Conservation (phyloP, 2,797 vertebrate species). For the Syndactyla subalaris region DNA sequence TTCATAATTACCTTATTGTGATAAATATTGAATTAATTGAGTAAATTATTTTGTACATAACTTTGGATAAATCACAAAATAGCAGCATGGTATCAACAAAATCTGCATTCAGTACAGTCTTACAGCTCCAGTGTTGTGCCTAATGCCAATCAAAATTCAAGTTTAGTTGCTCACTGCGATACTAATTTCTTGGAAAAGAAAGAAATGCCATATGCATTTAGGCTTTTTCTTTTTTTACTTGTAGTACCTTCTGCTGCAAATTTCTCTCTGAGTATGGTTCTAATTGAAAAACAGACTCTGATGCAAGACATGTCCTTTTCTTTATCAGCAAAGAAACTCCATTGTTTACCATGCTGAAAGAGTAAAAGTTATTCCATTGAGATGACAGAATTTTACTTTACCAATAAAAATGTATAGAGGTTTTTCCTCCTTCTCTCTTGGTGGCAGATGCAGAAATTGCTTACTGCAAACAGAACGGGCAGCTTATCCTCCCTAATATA, state of each 20-base stretch:
- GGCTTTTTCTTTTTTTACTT: background rate
- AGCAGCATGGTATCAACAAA: background rate
- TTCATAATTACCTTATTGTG: constrained; percentile 5
- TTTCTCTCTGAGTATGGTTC: background rate
- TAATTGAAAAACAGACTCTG: background rate
- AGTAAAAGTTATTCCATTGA: background rate
- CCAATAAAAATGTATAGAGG: background rate
- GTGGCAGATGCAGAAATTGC: background rate
- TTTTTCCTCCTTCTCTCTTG: background rate
- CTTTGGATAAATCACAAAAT: background rate
- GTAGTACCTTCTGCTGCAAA: background rate
- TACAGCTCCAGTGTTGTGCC: background rate
- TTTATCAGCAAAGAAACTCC: background rate
- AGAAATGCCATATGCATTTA: background rate
- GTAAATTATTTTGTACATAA: background rate
- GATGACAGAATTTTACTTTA: background rate
- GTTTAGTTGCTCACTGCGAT: background rate
- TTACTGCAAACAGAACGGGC: background rate
- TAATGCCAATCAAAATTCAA: background rate
- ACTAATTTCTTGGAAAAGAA: background rate
- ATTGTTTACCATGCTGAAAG: background rate
- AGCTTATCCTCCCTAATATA: background rate
- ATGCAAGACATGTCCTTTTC: background rate
- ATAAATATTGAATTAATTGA: constrained; percentile 38
- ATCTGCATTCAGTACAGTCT: background rate